Evolutionary conservation across 2,888 invertebrate genomes (phyloP), one percentile per base, ranked within the genome.

Genomic region (Auanema sp.): DNA sequence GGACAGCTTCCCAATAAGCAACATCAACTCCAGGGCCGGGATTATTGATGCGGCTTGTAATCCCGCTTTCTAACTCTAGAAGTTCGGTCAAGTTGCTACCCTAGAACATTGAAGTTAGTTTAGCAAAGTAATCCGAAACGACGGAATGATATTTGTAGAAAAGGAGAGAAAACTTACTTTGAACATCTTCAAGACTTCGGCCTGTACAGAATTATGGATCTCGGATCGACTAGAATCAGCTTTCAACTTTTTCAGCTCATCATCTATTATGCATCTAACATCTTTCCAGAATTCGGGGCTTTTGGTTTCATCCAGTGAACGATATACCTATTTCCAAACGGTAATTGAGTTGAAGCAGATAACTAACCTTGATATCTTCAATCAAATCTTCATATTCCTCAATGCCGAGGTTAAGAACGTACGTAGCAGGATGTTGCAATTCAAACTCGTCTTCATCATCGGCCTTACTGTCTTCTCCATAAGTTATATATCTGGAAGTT

Each of bases 381-480:
- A 95, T 88, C 16, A 98, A 87, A 86, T 98, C 98, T 84, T 98
- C 97, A 23, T 97, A 87, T 85, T 98, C 97, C 73, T 90, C 90
- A 6, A 91, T 89, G 16, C 91, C 90, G 61, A 97, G 87, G 0
- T 96, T 86, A 82, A 93, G 92, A 0, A 98, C 88, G 84, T 94
- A 94, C 0, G 92, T 91, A 84, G 96, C 94, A 0, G 98, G 97
- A 84, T 98, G 96, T 83, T 95, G 93, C 92, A 98, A 93, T 87
- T 97, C 96, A 24, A 96, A 90, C 0, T 93, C 92, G 79, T 94
- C 91, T 58, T 92, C 91, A 72, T 90, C 89, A 78, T 92, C 91
- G 80, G 93, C 92, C 8, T 75, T 67, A 2, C 52, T 64, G 21
- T 67, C 63, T 40, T 69, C 68, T 12, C 63, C 66, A 49, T 70